These are phyloP conservation scores for Brachyistius frenatus DNA, from an alignment of 2,113 vertebrate species.

Conservation along the genomic window DNA sequence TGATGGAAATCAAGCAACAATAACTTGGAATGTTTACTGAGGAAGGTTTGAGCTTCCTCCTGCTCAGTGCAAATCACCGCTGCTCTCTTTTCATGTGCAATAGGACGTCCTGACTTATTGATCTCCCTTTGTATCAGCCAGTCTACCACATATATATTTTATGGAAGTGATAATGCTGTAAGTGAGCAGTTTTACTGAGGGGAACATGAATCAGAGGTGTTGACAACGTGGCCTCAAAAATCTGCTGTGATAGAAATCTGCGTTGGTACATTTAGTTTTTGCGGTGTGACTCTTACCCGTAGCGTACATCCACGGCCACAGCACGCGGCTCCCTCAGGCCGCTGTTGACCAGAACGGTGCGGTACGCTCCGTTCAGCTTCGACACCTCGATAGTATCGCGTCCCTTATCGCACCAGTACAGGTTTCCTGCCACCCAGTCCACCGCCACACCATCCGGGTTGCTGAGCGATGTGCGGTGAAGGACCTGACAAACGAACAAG, in stretches of 20 bases:
- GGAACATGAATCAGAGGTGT: background rate
- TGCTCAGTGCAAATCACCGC: no score
- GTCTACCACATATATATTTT: background rate
- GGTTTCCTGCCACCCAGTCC: constrained; percentile 98
- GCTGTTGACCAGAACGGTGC: constrained; percentile 94
- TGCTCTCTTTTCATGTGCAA: no score
- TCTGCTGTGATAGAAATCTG: background rate
- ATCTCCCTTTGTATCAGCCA: background rate
- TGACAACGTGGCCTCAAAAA: background rate
- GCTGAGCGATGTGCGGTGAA: constrained; percentile 96
- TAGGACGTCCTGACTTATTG: no score
- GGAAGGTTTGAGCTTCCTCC: no score
- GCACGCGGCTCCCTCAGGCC: constrained; percentile 95
- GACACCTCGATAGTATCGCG: constrained; percentile 98
- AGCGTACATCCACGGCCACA: constrained; percentile 94
- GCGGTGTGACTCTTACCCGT: constrained; percentile 85
- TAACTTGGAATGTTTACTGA: no score
- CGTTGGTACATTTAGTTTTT: background rate
- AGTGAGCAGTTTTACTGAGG: background rate
- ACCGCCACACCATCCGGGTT: constrained; percentile 97
- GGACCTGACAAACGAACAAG: constrained; percentile 85
- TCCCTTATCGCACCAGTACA: constrained; percentile 99
- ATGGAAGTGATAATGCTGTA: background rate
- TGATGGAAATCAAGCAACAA: no score
- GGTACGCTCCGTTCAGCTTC: constrained; percentile 95